phyloP scores from a whole-genome alignment of 2,888 invertebrate species.

The Lampropteryx suffumata region DNA sequence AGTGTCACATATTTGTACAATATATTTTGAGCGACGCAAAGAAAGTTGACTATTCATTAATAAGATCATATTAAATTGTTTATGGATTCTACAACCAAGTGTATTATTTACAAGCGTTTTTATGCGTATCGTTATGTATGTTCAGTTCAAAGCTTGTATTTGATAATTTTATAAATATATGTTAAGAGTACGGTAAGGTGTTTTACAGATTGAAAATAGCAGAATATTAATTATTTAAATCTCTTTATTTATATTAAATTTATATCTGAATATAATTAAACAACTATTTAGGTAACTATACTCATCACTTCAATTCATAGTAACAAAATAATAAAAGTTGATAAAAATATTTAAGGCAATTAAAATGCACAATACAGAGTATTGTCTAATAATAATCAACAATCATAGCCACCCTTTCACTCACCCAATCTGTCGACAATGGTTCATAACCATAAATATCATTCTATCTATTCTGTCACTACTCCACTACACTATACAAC shows the following conservation, averaged over 20 bases:
- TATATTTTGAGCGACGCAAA: constrained; percentile 48
- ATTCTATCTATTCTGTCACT: not conserved
- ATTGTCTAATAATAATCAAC: constrained; percentile 12
- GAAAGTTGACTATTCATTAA: constrained; percentile 37
- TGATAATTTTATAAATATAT: too few species aligned
- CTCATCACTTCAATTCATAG: constrained; percentile 19
- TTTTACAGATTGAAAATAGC: not conserved
- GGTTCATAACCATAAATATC: constrained; percentile 16
- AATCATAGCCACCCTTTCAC: constrained; percentile 7
- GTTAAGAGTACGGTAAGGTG: not conserved
- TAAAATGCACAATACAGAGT: constrained; percentile 16
- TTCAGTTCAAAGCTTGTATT: too few species aligned
- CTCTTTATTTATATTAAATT: constrained; percentile 6
- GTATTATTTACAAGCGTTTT: too few species aligned
- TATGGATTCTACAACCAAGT: too few species aligned
- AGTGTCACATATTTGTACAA: constrained; percentile 76
- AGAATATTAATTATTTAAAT: not conserved
- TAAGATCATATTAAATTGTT: constrained; percentile 3
- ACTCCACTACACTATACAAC: constrained; percentile 8
- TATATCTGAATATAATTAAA: constrained; percentile 4
- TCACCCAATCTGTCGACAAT: constrained; percentile 6
- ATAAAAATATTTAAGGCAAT: constrained; percentile 10
- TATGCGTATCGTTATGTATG: too few species aligned
- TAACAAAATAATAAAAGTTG: constrained; percentile 12
- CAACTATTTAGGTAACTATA: constrained; percentile 19